Percentiles rank a stretch among this genome's conserved stretches.
Evolutionary conservation across 2,888 invertebrate species (phyloP).

Genomic region (Melinaea menophilus): DNA sequence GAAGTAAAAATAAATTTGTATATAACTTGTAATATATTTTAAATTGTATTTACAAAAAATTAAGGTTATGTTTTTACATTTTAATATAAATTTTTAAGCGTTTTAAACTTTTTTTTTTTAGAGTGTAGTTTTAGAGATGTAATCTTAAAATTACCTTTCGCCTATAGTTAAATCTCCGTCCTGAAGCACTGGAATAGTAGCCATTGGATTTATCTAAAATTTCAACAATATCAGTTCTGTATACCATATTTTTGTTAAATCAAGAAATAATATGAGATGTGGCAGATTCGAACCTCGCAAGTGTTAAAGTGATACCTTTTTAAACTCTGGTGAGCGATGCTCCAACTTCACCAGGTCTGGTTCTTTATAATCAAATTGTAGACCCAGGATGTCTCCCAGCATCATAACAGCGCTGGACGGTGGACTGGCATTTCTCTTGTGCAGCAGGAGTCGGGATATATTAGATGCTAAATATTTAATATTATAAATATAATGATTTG

Average conservation of each 20-base stretch:
- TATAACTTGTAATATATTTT: neutral
- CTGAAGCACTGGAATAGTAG: slow-evolving; percentile 46
- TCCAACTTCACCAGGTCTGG: slow-evolving; percentile 27
- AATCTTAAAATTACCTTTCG: slow-evolving; percentile 41
- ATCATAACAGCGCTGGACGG: slow-evolving; percentile 45
- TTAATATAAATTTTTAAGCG: too few relatives aligned
- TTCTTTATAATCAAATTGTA: slow-evolving; percentile 39
- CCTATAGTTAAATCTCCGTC: slow-evolving; percentile 51
- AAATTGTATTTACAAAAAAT: neutral
- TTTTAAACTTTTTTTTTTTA: too few relatives aligned
- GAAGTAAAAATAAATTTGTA: slow-evolving; percentile 12
- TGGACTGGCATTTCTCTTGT: slow-evolving; percentile 45
- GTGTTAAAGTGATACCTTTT: slow-evolving; percentile 35
- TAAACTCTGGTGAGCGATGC: slow-evolving; percentile 41
- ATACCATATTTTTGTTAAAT: too few relatives aligned
- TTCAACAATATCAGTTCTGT: neutral
- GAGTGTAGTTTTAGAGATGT: too few relatives aligned
- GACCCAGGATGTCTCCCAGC: slow-evolving; percentile 44
- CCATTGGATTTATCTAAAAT: slow-evolving; percentile 51
- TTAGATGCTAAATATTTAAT: slow-evolving; percentile 10
- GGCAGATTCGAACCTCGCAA: too few relatives aligned
- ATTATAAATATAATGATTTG: neutral
- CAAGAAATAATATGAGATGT: too few relatives aligned
- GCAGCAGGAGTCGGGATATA: slow-evolving; percentile 36
- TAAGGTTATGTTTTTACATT: neutral